phyloP scores from a whole-genome alignment of 2,113 vertebrate species.

The Oreotragus oreotragus region DNA sequence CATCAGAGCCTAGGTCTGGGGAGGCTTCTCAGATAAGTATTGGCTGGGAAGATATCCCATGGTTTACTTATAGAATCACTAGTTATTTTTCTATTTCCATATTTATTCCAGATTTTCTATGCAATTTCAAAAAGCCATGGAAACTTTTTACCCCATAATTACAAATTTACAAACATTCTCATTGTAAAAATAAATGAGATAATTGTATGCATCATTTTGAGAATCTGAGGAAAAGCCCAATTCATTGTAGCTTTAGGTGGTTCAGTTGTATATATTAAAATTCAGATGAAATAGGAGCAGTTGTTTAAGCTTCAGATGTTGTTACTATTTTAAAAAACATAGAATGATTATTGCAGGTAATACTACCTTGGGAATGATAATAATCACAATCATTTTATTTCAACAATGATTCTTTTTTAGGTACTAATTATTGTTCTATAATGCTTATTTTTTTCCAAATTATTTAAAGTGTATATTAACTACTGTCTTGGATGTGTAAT shows the following conservation, averaged over 20 bases:
- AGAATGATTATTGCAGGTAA: not conserved
- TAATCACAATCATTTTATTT: conserved; percentile 6
- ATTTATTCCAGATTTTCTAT: not conserved
- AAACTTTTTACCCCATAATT: not conserved
- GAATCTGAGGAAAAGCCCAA: not conserved
- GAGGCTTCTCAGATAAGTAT: not conserved
- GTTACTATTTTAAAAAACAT: not conserved
- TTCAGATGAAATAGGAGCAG: not conserved
- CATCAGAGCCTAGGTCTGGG: not conserved
- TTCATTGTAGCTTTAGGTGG: not conserved
- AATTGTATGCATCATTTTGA: not conserved
- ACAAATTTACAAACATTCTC: not conserved
- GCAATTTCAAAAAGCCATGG: not conserved
- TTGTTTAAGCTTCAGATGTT: conserved; percentile 4
- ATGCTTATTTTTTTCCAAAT: not conserved
- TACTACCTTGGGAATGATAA: conserved; percentile 1
- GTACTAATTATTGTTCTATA: not conserved
- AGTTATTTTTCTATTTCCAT: not conserved
- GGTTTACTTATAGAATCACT: not conserved
- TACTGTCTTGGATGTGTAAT: conserved; percentile 30
- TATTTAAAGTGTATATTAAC: conserved; percentile 25
- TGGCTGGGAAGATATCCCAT: not conserved
- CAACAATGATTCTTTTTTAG: conserved; percentile 7
- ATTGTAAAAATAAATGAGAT: not conserved
- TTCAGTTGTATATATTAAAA: not conserved